Conservation (phyloP, 1,140 invertebrate species). For the Zaprionus africanus region DNA sequence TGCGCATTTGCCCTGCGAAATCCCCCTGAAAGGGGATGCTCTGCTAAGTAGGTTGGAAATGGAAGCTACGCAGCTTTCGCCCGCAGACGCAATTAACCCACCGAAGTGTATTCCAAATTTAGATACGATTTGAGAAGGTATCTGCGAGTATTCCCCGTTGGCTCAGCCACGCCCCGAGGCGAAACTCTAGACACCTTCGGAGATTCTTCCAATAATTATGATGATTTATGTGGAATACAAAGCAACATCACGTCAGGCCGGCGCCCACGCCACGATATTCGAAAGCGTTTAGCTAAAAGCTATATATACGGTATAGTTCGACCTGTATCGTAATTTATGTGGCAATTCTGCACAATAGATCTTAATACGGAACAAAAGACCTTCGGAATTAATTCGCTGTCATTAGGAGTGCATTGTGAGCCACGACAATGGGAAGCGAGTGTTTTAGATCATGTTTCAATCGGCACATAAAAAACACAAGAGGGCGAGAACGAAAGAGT, state of each 20-base stretch:
- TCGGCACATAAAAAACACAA: constrained; percentile 5
- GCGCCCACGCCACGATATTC: constrained; percentile 60
- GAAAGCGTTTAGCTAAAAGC: constrained; percentile 71
- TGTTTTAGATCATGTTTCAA: constrained; percentile 64
- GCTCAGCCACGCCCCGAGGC: constrained; percentile 44
- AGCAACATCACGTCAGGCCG: constrained; percentile 30
- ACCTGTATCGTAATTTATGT: constrained; percentile 64
- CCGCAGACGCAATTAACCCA: background rate
- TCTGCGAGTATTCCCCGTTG: constrained; percentile 6
- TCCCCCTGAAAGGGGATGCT: background rate
- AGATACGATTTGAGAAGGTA: background rate
- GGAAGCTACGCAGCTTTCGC: background rate
- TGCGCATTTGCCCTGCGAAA: constrained; percentile 60
- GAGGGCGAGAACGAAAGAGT: background rate
- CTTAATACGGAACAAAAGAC: constrained; percentile 47
- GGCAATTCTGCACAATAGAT: constrained; percentile 65
- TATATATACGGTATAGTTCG: constrained; percentile 36
- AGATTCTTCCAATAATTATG: constrained; percentile 60
- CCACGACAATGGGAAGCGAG: constrained; percentile 40
- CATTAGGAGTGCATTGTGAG: constrained; percentile 74
- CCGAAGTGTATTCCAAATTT: background rate
- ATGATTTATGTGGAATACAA: constrained; percentile 65
- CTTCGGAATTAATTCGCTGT: constrained; percentile 73
- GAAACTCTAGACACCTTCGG: constrained; percentile 58
- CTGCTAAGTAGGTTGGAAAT: background rate